phyloP scores from a whole-genome alignment of 1,140 invertebrate species.

The Monomorium pharaonis region DNA sequence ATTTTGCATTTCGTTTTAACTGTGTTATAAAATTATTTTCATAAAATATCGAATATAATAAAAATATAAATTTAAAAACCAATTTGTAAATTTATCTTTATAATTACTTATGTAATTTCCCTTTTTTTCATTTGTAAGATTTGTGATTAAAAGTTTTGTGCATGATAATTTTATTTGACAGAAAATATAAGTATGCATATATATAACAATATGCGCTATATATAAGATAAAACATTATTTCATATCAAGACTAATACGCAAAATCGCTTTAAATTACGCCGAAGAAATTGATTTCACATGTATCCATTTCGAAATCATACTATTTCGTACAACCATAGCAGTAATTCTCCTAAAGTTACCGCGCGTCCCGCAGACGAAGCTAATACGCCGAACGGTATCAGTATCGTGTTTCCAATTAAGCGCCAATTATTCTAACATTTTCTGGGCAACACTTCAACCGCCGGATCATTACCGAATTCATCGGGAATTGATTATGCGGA shows the following conservation, averaged over 20 bases:
- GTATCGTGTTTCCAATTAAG: slow-evolving; percentile 65
- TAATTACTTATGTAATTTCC: background rate
- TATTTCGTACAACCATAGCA: slow-evolving; percentile 1
- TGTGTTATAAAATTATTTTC: too few species aligned
- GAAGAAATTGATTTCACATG: background rate
- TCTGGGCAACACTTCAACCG: slow-evolving; percentile 50
- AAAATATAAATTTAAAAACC: background rate
- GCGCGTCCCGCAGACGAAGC: slow-evolving; percentile 43
- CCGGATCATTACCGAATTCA: slow-evolving; percentile 57
- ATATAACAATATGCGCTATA: background rate
- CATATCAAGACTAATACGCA: background rate
- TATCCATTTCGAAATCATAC: background rate
- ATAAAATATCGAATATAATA: background rate
- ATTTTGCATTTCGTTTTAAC: background rate
- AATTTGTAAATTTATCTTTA: background rate
- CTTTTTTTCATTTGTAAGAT: background rate
- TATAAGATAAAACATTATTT: background rate
- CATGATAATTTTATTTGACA: background rate
- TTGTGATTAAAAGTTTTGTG: background rate
- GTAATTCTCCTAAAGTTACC: slow-evolving; percentile 23
- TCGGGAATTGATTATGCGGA: slow-evolving; percentile 53
- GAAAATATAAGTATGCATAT: background rate
- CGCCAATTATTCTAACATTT: slow-evolving; percentile 63
- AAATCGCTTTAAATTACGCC: background rate
- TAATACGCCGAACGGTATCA: slow-evolving; percentile 55